Evolutionary conservation across 35 echinoderm and acorn worm species (phyloP), one percentile per base, ranked within the genome.

Genomic region (Hemicentrotus pulcherrimus): DNA sequence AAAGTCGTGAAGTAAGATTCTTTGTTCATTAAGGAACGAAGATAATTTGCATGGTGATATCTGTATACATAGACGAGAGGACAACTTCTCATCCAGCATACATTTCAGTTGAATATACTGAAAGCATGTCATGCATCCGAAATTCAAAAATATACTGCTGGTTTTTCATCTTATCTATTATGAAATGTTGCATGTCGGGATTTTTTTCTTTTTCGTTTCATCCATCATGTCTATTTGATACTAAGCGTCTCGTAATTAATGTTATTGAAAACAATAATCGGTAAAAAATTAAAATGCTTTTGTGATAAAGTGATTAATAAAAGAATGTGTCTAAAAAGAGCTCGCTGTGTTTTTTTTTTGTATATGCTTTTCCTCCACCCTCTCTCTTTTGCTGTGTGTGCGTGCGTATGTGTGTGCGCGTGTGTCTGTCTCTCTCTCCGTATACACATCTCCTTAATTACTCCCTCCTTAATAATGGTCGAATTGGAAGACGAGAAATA

Each of bases 281-380:
- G 65, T 78, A 28, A 78, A 28, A 78, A 15, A 15, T 78, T 28
- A 22, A 70, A 78, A 78, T 78, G 65, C 65, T 78, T 78, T 78
- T 78, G 65, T 78, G 65, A 78, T 78, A 78, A 78, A 78, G 65
- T 78, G 65, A 78, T 78, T 78, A 78, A 78, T 78, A 78, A 78
- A 78, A 78, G 65, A 78, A 22, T 78, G 65, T 78, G 65, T 78
- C 65, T 78, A 78, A 78, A 70, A 78, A 78, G 19, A 28, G 65
- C 19, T 78, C 65, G 19, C 22, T 19, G 18, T 70, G 61, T 70
- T 4, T 24, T 2, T 70, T 19, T 70, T 70, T 70, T 70, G 5
- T 6, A 70, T 70, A 28, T 70, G 18, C 16, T 28, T 70, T 19
- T 28, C 48, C 48, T 48, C 18, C 61, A 19, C 4, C 5, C 24